Base-by-base conservation (phyloP, 2,888 invertebrate species). In the Auanema freiburgensis region DNA sequence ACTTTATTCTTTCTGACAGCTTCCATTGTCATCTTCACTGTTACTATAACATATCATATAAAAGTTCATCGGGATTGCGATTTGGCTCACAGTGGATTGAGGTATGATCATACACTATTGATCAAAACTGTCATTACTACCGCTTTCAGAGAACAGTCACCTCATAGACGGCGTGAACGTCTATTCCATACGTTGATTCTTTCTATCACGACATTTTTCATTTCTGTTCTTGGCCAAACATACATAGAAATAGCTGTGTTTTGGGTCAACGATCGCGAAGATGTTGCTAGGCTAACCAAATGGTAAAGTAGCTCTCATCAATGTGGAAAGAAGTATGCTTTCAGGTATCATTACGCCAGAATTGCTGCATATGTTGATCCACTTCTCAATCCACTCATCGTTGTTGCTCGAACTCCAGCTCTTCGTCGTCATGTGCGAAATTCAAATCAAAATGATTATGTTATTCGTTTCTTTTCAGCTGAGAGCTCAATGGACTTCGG, bases 231-330 rank as follows among this genome's bases (percentile, higher is more conserved):
- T 53, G 77, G 79, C 6, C 81, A 81, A 57, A 79, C 78, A 1
- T 81, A 78, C 66, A 77, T 81, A 42, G 81, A 81, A 63, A 79
- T 81, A 21, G 81, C 80, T 8, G 81, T 81, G 5, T 79, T 81
- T 62, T 83, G 79, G 79, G 78, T 78, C n/a, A 72, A 79, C 33
- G 80, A 81, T 51, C 61, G 79, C 8, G 73, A 69, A 14, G 73
- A 71, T 53, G 65, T 74, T 16, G 74, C 69, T 2, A 46, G 65
- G 33, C 40, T 74, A 21, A 69, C 71, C 1, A 63, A 67, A 66
- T 74, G 74, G 74, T 71, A 44, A 46, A 14, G 10, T 55, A n/a
- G n/a, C 16, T 12, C 16, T 16, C 50, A 10, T n/a, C 12, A 14
- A 14, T 50, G 11, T 50, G 11, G 14, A 14, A 16, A 16, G 11